Base-by-base conservation (phyloP, 2,113 vertebrate genomes). In the Oostethus manadensis region DNA sequence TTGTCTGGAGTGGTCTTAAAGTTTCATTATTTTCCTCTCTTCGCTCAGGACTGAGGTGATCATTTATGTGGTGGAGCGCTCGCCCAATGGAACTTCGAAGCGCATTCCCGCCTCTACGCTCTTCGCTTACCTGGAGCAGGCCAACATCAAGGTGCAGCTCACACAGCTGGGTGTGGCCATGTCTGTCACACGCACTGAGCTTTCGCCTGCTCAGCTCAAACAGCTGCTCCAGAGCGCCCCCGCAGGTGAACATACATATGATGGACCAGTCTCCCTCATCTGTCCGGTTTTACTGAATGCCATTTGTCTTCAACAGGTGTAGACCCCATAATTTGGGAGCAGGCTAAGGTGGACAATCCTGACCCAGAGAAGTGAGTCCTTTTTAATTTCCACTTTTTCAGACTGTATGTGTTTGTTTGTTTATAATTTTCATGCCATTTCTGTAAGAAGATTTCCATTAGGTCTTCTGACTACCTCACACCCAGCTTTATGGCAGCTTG, bases 291-390 rank as follows among this genome's bases (percentile, higher is more conserved):
- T 42, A 17, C n/a, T 50, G 11, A 46, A 6, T 58, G n/a, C 40
- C 54, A 8, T 56, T 14, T 58, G 38, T 21, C n/a, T 7, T 44
- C 74, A 66, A 1, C 56, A 98, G 97, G 96, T 83, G 94, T 99
- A 77, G 97, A 99, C 81, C 93, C 94, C 47, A 97, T 98, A 70
- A 98, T 98, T 70, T 99, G 97, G 97, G 97, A 98, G 66, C 96
- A 99, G 86, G 96, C 97, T 40, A 98, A 99, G 83, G 94, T 94
- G 68, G 97, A 99, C 84, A 98, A 98, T 76, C 97, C 97, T 6
- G 97, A 99, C 61, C 91, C 94, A 77, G 97, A 98, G 62, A 98
- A 93, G 97, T 98, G 84, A 85, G 92, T 88, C 6, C 38, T 42
- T 42, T 40, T 42, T 42, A 42, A 42, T 8, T 33, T 7, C 29